These are phyloP conservation scores for Montipora foliosa DNA, from an alignment of 64 coral and sea anemone species.

Conservation along the genomic window DNA sequence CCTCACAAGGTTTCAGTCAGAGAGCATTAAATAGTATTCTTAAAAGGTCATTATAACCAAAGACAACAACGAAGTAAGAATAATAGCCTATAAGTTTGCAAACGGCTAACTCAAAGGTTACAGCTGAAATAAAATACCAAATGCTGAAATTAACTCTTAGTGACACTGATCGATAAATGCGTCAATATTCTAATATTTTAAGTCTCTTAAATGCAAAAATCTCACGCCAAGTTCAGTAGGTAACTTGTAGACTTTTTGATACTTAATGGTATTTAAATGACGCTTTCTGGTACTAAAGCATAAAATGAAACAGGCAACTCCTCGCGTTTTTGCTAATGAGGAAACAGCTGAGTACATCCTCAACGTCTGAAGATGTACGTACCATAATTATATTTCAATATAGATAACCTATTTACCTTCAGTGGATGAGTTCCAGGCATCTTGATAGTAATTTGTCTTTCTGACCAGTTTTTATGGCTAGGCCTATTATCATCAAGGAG, in stretches of 20 bases:
- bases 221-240: background rate
- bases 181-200: background rate
- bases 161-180: background rate
- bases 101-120: too few species aligned
- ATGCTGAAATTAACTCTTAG: too few species aligned
- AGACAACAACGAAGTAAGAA: too few species aligned
- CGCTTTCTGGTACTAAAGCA: background rate
- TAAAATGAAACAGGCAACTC: background rate
- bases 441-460: slow-evolving; percentile 1
- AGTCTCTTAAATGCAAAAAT: background rate
- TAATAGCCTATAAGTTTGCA: too few species aligned
- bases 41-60: too few species aligned
- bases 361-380: background rate
- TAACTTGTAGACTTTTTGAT: background rate
- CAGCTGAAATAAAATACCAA: too few species aligned
- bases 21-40: too few species aligned
- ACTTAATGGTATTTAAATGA: background rate
- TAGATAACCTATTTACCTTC: background rate
- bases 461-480: background rate
- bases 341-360: background rate
- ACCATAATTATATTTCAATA: background rate
- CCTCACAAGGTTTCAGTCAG: too few species aligned
- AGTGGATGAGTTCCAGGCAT: slow-evolving; percentile 45
- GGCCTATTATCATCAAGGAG: background rate
- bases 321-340: background rate